Conservation (phyloP, 2,113 vertebrate species). For the Australoheros scitulus region DNA sequence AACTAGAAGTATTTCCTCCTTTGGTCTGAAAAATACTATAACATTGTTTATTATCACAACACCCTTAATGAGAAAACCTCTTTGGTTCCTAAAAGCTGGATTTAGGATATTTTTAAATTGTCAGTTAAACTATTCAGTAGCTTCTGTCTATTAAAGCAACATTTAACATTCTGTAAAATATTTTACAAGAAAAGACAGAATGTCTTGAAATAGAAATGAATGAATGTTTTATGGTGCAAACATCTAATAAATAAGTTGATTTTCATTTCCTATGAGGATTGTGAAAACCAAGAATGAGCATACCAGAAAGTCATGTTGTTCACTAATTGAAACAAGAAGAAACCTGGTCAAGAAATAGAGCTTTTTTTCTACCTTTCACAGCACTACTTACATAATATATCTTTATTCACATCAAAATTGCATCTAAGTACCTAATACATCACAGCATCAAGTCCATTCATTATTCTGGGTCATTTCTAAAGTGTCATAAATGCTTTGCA, state of each 20-base stretch:
- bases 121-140: neutral
- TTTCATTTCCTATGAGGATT: neutral
- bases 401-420: constrained; percentile 33
- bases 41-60: neutral
- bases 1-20: too few species aligned
- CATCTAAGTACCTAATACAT: constrained; percentile 3
- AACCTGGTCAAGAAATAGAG: too few species aligned
- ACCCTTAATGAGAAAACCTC: neutral
- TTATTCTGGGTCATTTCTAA: constrained; percentile 23
- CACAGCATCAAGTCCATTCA: neutral
- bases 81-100: neutral
- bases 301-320: too few species aligned
- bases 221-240: neutral
- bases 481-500: neutral
- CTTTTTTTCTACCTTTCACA: too few species aligned
- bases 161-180: neutral
- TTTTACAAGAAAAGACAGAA: neutral
- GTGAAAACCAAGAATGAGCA: neutral
- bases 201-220: neutral
- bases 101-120: neutral
- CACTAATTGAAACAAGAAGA: too few species aligned
- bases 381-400: constrained; percentile 39
- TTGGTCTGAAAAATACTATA: too few species aligned
- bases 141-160: neutral
- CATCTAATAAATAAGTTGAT: neutral